Conservation (phyloP, 2,888 invertebrate species). For the Amaurobius ferox region DNA sequence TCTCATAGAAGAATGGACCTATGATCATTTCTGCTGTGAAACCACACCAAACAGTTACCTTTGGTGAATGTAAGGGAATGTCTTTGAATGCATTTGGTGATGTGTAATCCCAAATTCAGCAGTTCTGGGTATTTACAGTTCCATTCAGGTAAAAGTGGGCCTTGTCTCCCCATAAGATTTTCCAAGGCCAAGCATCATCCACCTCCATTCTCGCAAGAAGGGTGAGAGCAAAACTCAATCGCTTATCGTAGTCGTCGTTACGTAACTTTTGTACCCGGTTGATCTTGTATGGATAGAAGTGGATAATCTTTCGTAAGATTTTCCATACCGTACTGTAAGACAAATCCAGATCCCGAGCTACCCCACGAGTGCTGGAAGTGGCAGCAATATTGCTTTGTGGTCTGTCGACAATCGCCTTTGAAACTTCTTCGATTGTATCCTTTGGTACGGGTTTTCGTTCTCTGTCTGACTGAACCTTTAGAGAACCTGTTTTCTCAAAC, state of each 20-base stretch:
- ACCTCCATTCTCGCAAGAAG: constrained; percentile 14
- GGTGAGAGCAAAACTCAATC: not conserved
- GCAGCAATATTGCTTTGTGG: too few species aligned
- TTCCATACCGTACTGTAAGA: too few species aligned
- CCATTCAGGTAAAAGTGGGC: constrained; percentile 7
- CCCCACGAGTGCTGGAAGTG: too few species aligned
- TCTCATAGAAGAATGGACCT: constrained; percentile 15
- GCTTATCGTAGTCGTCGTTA: not conserved
- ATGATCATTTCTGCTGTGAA: constrained; percentile 12
- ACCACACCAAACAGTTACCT: not conserved
- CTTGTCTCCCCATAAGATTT: too few species aligned
- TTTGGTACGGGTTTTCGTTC: too few species aligned
- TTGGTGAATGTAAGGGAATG: not conserved
- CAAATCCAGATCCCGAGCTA: too few species aligned
- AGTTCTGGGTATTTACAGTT: too few species aligned
- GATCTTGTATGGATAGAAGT: constrained; percentile 4
- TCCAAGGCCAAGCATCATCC: not conserved
- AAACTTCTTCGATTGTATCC: too few species aligned
- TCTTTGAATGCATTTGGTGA: not conserved
- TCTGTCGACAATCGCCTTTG: too few species aligned
- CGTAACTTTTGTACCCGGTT: not conserved
- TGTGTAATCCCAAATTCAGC: too few species aligned
- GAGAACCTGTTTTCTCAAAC: too few species aligned
- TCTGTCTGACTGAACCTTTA: too few species aligned
- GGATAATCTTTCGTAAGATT: constrained; percentile 4